These are phyloP conservation scores for Scleropages formosus DNA, from an alignment of 2,797 vertebrate species.

Conservation along the genomic window DNA sequence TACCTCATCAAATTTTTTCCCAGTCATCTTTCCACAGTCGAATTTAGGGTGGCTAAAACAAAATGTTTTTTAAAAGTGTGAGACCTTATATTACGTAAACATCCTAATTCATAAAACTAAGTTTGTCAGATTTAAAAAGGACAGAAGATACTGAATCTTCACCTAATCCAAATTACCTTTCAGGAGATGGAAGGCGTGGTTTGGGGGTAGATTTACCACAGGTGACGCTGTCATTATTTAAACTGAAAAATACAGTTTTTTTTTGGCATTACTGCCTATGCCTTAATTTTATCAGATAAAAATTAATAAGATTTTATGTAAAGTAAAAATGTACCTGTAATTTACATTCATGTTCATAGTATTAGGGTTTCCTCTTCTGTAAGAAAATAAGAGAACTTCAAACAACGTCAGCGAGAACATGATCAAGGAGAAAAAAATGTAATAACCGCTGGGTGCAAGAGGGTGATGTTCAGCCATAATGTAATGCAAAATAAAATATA, in stretches of 20 bases:
- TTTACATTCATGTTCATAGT: neutral
- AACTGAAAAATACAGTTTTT: conserved; percentile 35
- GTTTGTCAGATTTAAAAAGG: neutral
- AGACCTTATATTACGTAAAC: neutral
- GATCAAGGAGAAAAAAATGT: too few species aligned
- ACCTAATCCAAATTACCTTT: conserved; percentile 47
- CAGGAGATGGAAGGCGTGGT: conserved; percentile 53
- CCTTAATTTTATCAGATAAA: neutral
- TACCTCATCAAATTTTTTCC: conserved; percentile 7
- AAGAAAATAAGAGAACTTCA: neutral
- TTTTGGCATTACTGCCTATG: neutral
- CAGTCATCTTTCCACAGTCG: neutral
- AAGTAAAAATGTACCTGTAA: conserved; percentile 33
- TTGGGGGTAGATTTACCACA: conserved; percentile 37
- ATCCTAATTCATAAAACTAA: neutral
- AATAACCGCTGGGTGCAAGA: too few species aligned
- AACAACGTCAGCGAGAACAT: too few species aligned
- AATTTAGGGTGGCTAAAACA: conserved; percentile 17
- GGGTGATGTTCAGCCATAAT: neutral
- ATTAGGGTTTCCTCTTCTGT: conserved; percentile 1
- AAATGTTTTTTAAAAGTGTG: neutral
- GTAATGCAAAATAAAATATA: neutral
- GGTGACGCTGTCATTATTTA: conserved; percentile 27
- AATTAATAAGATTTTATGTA: neutral
- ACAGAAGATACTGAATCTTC: neutral